Evolutionary conservation across 2,797 vertebrate species (phyloP), one percentile per base, ranked within the genome.

Genomic region (Jordanella pulchra): DNA sequence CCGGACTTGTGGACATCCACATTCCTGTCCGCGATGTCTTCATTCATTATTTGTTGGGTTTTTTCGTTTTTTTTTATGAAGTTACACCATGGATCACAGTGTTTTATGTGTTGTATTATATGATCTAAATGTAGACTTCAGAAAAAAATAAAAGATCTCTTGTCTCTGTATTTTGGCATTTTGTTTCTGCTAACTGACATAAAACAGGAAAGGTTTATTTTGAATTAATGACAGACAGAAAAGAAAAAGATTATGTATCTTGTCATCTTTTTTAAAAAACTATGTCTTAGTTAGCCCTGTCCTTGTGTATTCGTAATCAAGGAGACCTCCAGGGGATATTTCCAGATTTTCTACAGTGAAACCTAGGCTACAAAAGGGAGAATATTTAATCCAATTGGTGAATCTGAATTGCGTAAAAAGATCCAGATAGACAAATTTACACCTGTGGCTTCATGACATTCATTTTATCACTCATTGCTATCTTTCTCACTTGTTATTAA

Each of bases 401-500:
- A 81, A 85, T 81, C 71, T 73, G 79, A 86, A 86, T 73, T 1
- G 60, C 85, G 76, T 69, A 78, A 68, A 83, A 82, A 68, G 68
- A 53, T 86, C 84, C 77, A 61, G 74, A 87, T 73, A 86, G 83
- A 90, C 84, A 82, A 89, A 88, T 78, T 86, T 77, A 84, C 76
- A 84, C 91, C 80, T 84, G 91, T 87, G 86, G 82, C 84, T 84
- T 72, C 78, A 87, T 87, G 89, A 88, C 83, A 75, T 76, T 86
- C 87, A 86, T 86, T 89, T 90, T 90, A 91, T 90, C 87, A 85
- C 87, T 92, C 89, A 66, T 79, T 79, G 84, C 85, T 73, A 82
- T 89, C 89, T 85, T 89, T 91, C 86, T 90, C 87, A 89, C 88
- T 87, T 84, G 79, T 87, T 82, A 84, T 92, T 90, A 92, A 86